Percentiles rank a stretch among this genome's conserved stretches.
These are phyloP conservation scores for Caenorhabditis sp. DNA, from an alignment of 2,888 invertebrate genomes.

Conservation along the genomic window DNA sequence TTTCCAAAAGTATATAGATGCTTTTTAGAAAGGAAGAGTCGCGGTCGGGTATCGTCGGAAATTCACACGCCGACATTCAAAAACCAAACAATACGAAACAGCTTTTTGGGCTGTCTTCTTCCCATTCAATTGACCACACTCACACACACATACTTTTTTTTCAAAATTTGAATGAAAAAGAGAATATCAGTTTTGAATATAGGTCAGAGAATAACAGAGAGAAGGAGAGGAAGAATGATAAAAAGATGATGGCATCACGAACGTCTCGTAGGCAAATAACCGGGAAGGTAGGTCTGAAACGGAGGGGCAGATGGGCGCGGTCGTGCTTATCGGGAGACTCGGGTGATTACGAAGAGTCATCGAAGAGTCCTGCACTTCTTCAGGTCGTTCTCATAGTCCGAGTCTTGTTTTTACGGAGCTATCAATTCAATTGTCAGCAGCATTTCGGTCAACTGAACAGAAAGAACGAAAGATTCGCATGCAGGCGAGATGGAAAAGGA, in stretches of 20 bases:
- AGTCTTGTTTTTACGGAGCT: background rate
- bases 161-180: slow-evolving; percentile 6
- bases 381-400: background rate
- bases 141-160: background rate
- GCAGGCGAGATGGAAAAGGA: no score
- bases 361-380: no score
- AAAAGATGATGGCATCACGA: slow-evolving; percentile 28
- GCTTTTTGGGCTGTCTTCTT: background rate
- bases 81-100: slow-evolving; percentile 6
- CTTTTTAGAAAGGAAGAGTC: no score
- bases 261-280: slow-evolving; percentile 27
- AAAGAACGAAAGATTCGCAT: no score
- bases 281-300: slow-evolving; percentile 21
- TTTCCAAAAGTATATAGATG: no score
- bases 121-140: no score
- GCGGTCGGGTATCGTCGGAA: no score
- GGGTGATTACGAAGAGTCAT: slow-evolving; percentile 19
- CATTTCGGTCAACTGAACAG: background rate
- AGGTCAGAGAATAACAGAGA: slow-evolving; percentile 3
- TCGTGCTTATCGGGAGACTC: slow-evolving; percentile 34
- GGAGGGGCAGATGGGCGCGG: slow-evolving; percentile 30
- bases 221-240: slow-evolving; percentile 41
- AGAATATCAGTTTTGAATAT: background rate
- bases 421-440: slow-evolving; percentile 4
- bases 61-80: slow-evolving; percentile 42